Evolutionary conservation across 1,140 invertebrate species (phyloP).

Genomic region (Calephelis virginiensis): DNA sequence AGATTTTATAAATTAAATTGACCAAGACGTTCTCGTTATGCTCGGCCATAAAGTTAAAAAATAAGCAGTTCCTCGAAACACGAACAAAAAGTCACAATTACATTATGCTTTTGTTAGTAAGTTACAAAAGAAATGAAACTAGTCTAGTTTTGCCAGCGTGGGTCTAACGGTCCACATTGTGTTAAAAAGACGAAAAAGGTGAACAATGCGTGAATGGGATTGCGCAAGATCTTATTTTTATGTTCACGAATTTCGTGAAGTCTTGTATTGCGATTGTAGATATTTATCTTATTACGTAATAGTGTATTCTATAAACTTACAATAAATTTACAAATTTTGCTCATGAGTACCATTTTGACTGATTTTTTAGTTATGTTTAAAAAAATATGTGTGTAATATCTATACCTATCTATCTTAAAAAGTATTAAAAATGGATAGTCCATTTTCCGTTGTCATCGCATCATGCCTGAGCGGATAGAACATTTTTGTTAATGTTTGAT

Average conservation of each 20-base stretch:
- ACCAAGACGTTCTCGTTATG: constrained; percentile 20
- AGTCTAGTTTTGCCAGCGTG: constrained; percentile 46
- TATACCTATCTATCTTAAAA: too few relatives aligned
- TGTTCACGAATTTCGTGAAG: constrained; percentile 56
- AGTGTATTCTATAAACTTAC: constrained; percentile 22
- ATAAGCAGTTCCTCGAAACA: constrained; percentile 7
- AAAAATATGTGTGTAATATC: too few relatives aligned
- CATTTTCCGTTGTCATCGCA: too few relatives aligned
- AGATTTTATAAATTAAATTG: constrained; percentile 21
- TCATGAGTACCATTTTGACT: too few relatives aligned
- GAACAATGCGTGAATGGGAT: constrained; percentile 62
- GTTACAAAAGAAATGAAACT: constrained; percentile 56
- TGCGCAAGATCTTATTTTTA: constrained; percentile 58
- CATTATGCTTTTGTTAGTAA: constrained; percentile 49
- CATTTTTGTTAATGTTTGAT: too few relatives aligned
- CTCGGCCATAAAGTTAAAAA: constrained; percentile 12
- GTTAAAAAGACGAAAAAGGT: constrained; percentile 49
- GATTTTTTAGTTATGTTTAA: too few relatives aligned
- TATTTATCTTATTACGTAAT: constrained; percentile 41
- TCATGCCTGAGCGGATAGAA: too few relatives aligned
- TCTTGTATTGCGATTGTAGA: constrained; percentile 40
- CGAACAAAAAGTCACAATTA: constrained; percentile 51
- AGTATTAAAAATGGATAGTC: too few relatives aligned
- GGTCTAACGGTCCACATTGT: constrained; percentile 60
- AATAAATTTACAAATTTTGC: neutral